These are phyloP conservation scores for Polyploca ridens DNA, from an alignment of 2,888 invertebrate genomes.

Conservation along the genomic window DNA sequence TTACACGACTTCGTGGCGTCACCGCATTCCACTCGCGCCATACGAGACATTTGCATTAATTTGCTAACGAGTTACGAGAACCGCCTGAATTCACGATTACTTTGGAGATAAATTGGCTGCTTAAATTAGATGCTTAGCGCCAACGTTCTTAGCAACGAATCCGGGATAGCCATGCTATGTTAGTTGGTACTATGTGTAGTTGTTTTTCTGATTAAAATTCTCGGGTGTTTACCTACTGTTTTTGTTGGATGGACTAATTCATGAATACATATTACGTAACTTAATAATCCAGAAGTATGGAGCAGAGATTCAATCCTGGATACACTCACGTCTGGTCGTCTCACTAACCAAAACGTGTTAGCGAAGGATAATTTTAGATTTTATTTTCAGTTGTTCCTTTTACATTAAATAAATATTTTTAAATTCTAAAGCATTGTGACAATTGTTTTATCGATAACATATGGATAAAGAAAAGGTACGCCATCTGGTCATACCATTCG, in stretches of 20 bases:
- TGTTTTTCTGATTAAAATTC: no score
- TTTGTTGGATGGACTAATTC: not conserved
- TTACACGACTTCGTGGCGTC: slow-evolving; percentile 44
- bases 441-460: slow-evolving; percentile 26
- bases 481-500: slow-evolving; percentile 51
- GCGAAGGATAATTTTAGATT: not conserved
- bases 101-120: slow-evolving; percentile 55
- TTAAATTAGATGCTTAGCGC: slow-evolving; percentile 59
- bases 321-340: not conserved
- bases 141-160: slow-evolving; percentile 52
- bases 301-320: not conserved
- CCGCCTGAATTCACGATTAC: slow-evolving; percentile 53
- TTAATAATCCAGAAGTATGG: no score
- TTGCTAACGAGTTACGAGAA: slow-evolving; percentile 56
- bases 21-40: slow-evolving; percentile 57
- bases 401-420: not conserved
- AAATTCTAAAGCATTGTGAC: not conserved
- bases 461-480: slow-evolving; percentile 43
- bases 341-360: not conserved
- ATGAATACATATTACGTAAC: no score
- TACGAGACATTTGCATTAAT: slow-evolving; percentile 66
- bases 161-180: slow-evolving; percentile 28
- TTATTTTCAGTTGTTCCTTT: not conserved
- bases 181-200: not conserved
- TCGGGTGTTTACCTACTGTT: not conserved